Evolutionary conservation across 2,888 invertebrate genomes (phyloP).

Genomic region (Ligdia adustata): DNA sequence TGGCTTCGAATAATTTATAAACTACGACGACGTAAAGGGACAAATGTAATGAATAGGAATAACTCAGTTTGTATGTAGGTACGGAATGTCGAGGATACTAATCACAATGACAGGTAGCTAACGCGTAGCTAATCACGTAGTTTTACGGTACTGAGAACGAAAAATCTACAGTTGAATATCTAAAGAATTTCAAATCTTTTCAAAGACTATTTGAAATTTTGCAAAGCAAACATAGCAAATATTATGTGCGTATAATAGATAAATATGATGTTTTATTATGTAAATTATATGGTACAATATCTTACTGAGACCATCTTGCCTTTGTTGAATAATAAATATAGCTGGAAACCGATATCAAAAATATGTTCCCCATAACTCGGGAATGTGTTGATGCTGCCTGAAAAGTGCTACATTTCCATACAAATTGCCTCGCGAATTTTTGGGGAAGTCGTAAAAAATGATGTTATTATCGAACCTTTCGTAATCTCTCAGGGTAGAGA

Average conservation of each 20-base stretch:
- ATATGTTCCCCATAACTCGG: slow-evolving; percentile 16
- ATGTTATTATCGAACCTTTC: slow-evolving; percentile 26
- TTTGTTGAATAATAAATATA: slow-evolving; percentile 7
- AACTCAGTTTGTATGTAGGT: slow-evolving; percentile 12
- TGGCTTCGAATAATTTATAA: slow-evolving; percentile 44
- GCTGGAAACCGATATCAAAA: slow-evolving; percentile 10
- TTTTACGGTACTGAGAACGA: slow-evolving; percentile 5
- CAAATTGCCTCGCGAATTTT: slow-evolving; percentile 25
- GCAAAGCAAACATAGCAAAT: too few relatives aligned
- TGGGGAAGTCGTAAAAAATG: slow-evolving; percentile 23
- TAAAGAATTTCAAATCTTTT: background rate
- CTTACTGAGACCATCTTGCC: background rate
- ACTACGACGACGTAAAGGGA: slow-evolving; percentile 34
- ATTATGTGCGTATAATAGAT: too few relatives aligned
- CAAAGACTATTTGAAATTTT: background rate
- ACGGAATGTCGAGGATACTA: slow-evolving; percentile 7
- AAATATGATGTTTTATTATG: too few relatives aligned
- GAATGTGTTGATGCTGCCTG: slow-evolving; percentile 19
- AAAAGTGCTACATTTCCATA: slow-evolving; percentile 26
- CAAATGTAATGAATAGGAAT: slow-evolving; percentile 32
- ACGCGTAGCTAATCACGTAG: background rate
- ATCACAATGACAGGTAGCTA: slow-evolving; percentile 4
- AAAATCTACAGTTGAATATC: background rate
- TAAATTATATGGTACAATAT: too few relatives aligned
- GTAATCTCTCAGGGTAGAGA: slow-evolving; percentile 23